These are phyloP conservation scores for Pecten maximus DNA, from an alignment of 2,888 invertebrate genomes.

Conservation along the genomic window DNA sequence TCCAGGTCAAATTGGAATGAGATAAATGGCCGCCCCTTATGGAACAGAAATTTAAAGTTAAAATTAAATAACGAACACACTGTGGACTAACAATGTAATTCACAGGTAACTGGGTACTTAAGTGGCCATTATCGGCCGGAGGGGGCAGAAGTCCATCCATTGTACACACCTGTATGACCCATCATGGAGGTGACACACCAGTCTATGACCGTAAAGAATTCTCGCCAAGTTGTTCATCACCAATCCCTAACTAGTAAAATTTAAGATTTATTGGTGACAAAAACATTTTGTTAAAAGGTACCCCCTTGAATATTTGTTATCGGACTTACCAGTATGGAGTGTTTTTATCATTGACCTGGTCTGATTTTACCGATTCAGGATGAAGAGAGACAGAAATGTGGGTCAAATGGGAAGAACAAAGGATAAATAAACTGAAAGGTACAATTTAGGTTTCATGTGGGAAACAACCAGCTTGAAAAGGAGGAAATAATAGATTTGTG, in stretches of 20 bases:
- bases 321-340: background rate
- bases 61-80: slow-evolving; percentile 5
- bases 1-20: background rate
- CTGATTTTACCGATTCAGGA: background rate
- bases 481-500: background rate
- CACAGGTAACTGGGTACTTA: slow-evolving; percentile 9
- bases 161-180: background rate
- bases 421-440: too few relatives aligned
- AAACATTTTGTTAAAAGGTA: background rate
- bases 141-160: background rate
- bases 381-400: background rate
- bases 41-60: background rate
- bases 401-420: background rate
- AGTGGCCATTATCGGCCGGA: slow-evolving; percentile 1
- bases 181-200: background rate
- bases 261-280: background rate
- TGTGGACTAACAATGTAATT: background rate
- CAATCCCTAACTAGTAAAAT: background rate
- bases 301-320: background rate
- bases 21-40: background rate
- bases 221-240: background rate
- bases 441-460: too few relatives aligned
- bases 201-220: background rate
- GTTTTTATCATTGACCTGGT: background rate
- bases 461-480: too few relatives aligned